A percentile compares a stretch with the other conserved stretches of the same genome.
phyloP scores from a whole-genome alignment of 2,797 vertebrate genomes.

The Malurus leucopterus region DNA sequence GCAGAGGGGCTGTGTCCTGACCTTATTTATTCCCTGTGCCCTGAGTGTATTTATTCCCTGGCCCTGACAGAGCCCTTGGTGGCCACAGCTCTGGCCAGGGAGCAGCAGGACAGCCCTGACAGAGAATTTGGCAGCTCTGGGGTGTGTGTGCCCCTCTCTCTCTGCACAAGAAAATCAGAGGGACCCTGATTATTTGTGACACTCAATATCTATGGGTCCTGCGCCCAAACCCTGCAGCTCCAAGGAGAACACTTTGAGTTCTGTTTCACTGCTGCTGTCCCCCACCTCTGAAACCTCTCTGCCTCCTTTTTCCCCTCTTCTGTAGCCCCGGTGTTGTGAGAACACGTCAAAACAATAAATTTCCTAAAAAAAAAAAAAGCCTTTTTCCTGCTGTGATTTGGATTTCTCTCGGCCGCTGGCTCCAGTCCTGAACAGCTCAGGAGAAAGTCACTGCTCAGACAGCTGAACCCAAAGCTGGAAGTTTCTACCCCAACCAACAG shows the following conservation, averaged over 20 bases:
- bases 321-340: neutral
- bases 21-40: neutral
- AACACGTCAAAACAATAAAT: neutral
- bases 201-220: neutral
- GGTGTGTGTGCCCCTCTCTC: rapidly evolving
- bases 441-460: neutral
- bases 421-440: neutral
- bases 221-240: neutral
- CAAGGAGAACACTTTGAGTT: neutral
- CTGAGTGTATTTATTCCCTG: rapidly evolving
- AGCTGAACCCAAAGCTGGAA: neutral
- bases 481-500: neutral
- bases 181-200: neutral
- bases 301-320: neutral
- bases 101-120: neutral
- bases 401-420: neutral
- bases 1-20: rapidly evolving
- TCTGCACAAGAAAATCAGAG: rapidly evolving
- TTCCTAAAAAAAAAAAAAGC: neutral
- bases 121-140: neutral
- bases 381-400: neutral
- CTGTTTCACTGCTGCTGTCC: neutral
- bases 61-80: neutral
- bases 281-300: neutral
- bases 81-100: neutral